Conservation (phyloP, 1,140 invertebrate species). For the Schlechtendalia chinensis region DNA sequence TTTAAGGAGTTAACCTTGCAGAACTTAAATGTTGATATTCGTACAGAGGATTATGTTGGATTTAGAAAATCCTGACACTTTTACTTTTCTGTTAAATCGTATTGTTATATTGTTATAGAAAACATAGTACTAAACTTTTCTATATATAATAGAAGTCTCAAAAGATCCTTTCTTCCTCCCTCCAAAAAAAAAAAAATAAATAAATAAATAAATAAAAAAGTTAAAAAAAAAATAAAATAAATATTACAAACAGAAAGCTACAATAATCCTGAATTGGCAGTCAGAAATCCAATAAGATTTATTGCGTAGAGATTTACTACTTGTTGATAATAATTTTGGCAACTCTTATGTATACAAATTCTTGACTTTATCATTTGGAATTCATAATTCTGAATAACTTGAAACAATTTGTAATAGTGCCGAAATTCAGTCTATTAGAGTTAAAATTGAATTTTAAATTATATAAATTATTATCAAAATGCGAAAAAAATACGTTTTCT, state of each 20-base stretch:
- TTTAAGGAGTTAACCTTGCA: conserved; percentile 8
- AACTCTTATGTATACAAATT: background rate
- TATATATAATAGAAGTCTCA: conserved; percentile 5
- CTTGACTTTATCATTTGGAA: background rate
- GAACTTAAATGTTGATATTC: background rate
- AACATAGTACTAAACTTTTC: conserved; percentile 14
- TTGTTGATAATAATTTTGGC: conserved; percentile 5
- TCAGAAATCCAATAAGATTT: conserved; percentile 15
- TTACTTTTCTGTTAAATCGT: conserved; percentile 13
- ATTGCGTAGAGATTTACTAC: conserved; percentile 22
- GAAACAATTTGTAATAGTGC: too few relatives aligned
- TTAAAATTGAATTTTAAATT: too few relatives aligned
- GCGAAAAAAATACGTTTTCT: too few relatives aligned
- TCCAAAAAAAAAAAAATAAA: conserved; percentile 4
- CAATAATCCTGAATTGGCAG: background rate
- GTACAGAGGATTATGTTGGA: conserved; percentile 14
- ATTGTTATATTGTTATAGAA: conserved; percentile 27
- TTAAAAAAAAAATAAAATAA: background rate
- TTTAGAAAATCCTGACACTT: conserved; percentile 17
- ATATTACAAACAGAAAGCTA: background rate
- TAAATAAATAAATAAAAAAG: too few relatives aligned
- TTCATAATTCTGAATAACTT: too few relatives aligned
- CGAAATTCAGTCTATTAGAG: too few relatives aligned
- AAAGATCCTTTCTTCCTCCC: background rate
- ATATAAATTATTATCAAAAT: too few relatives aligned